These are phyloP conservation scores for Mobula hypostoma DNA, from an alignment of 2,113 vertebrate species.

Conservation along the genomic window DNA sequence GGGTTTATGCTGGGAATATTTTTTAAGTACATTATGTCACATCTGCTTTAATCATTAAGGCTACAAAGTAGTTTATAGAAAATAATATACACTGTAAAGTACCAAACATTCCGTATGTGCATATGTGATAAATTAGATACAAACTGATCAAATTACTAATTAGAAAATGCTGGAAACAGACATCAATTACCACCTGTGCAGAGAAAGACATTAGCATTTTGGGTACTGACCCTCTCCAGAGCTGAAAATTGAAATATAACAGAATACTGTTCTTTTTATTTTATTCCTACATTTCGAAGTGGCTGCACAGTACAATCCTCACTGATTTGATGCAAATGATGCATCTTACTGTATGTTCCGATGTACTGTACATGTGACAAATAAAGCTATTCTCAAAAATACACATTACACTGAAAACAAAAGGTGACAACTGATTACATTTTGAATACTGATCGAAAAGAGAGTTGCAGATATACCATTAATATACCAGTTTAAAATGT, in stretches of 20 bases:
- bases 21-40: not conserved
- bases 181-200: not conserved
- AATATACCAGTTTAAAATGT: not conserved
- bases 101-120: not conserved
- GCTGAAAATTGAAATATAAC: not conserved
- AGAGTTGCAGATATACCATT: not conserved
- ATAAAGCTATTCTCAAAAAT: no score
- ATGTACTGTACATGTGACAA: no score
- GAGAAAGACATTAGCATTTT: not conserved
- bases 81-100: not conserved
- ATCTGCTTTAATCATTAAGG: no score
- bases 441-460: not conserved
- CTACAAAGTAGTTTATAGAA: not conserved
- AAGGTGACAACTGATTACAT: not conserved
- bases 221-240: not conserved
- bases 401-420: not conserved
- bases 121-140: not conserved
- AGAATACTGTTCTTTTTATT: no score
- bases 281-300: no score
- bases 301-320: no score
- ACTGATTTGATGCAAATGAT: no score
- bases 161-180: not conserved
- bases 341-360: no score
- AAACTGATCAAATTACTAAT: not conserved
- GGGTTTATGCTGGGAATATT: not conserved